Evolutionary conservation across 2,113 vertebrate species (phyloP).

Genomic region (Pungitius pungitius): DNA sequence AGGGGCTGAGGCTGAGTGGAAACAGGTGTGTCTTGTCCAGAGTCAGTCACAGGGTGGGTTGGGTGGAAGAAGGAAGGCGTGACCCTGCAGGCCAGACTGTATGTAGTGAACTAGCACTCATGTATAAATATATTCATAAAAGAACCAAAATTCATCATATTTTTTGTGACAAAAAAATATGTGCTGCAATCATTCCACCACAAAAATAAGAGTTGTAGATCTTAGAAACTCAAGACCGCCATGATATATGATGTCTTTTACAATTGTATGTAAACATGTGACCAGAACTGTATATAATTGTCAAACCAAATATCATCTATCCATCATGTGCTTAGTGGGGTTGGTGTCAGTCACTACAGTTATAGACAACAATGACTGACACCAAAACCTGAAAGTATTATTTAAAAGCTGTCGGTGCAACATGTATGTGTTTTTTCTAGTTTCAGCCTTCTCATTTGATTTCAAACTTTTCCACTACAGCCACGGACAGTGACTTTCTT

Average conservation of each 20-base stretch:
- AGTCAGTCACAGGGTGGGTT: conserved; percentile 49
- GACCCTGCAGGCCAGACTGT: conserved; percentile 46
- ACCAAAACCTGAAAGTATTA: neutral
- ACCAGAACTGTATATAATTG: no score
- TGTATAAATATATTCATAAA: no score
- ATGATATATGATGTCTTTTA: no score
- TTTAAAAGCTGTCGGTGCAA: neutral
- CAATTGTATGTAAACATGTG: no score
- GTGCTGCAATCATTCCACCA: no score
- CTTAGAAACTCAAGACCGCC: no score
- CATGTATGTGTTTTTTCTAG: neutral
- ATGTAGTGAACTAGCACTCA: conserved; percentile 17
- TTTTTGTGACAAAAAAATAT: no score
- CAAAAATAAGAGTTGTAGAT: no score
- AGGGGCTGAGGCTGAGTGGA: conserved; percentile 70
- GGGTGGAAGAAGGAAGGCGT: conserved; percentile 43
- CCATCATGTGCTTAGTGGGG: neutral
- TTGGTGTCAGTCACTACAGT: neutral
- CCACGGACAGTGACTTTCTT: neutral
- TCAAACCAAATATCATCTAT: neutral
- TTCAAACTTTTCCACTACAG: neutral
- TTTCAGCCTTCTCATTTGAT: neutral
- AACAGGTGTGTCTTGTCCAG: conserved; percentile 74
- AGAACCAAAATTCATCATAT: no score
- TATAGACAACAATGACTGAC: neutral